Conservation (phyloP, 2,113 vertebrate genomes). For the Cromileptes altivelis region DNA sequence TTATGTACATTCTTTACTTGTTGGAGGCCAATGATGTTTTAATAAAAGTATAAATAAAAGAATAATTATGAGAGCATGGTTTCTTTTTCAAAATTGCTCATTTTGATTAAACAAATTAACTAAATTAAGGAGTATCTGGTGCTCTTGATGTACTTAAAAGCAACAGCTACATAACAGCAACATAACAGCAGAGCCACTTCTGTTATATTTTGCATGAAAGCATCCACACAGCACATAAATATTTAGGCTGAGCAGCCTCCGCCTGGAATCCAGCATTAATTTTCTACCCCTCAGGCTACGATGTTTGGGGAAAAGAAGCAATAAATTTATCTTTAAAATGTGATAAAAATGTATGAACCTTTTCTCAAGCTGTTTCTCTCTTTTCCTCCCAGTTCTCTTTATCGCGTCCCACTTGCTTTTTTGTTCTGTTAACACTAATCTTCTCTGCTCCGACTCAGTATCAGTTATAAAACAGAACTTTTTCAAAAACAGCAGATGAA, state of each 20-base stretch:
- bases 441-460: slow-evolving; percentile 7
- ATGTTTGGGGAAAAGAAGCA: slow-evolving; percentile 35
- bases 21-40: slow-evolving; percentile 81
- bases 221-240: slow-evolving; percentile 44
- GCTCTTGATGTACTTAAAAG: not conserved
- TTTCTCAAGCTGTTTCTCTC: slow-evolving; percentile 28
- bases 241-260: slow-evolving; percentile 35
- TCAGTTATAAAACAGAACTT: slow-evolving; percentile 39
- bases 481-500: not conserved
- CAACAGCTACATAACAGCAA: not conserved
- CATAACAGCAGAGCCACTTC: not conserved
- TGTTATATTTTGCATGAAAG: slow-evolving; percentile 18
- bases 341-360: slow-evolving; percentile 60
- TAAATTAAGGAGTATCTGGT: not conserved
- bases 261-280: slow-evolving; percentile 25
- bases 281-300: slow-evolving; percentile 32
- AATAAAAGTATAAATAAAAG: slow-evolving; percentile 80
- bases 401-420: slow-evolving; percentile 25
- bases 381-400: slow-evolving; percentile 51
- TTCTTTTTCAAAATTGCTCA: slow-evolving; percentile 27
- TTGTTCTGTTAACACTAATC: slow-evolving; percentile 33
- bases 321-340: slow-evolving; percentile 49
- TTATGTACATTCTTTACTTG: slow-evolving; percentile 82
- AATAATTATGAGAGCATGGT: slow-evolving; percentile 16
- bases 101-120: not conserved